Conservation (phyloP, 2,888 invertebrate species). For the Agonopterix arenella region DNA sequence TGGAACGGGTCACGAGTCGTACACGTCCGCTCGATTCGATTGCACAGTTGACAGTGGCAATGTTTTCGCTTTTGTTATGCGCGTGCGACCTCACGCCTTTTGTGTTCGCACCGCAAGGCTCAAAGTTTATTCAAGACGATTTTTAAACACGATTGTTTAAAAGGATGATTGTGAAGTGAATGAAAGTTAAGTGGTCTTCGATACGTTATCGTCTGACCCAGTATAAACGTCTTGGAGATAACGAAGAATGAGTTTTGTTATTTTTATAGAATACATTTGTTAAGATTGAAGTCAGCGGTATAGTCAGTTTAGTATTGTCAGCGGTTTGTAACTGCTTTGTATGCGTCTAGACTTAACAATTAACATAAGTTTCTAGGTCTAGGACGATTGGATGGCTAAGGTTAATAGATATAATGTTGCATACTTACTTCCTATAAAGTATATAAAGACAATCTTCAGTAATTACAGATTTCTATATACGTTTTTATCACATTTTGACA, state of each 20-base stretch:
- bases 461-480: too few species aligned
- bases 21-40: slow-evolving; percentile 16
- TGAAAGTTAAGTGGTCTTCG: slow-evolving; percentile 23
- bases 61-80: slow-evolving; percentile 22
- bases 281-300: not conserved
- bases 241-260: slow-evolving; percentile 15
- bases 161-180: slow-evolving; percentile 24
- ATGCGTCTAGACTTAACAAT: slow-evolving; percentile 3
- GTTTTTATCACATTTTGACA: too few species aligned
- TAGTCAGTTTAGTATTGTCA: not conserved
- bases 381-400: not conserved
- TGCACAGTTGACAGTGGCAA: slow-evolving; percentile 20
- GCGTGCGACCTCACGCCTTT: slow-evolving; percentile 31
- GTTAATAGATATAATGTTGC: too few species aligned
- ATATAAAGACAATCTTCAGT: too few species aligned
- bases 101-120: slow-evolving; percentile 28
- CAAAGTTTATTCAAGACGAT: slow-evolving; percentile 31
- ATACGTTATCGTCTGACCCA: slow-evolving; percentile 45
- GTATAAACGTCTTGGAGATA: slow-evolving; percentile 19
- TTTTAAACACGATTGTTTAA: slow-evolving; percentile 31
- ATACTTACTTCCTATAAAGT: too few species aligned
- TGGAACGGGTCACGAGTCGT: not conserved
- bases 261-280: slow-evolving; percentile 7
- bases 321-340: not conserved
- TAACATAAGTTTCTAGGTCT: slow-evolving; percentile 9